These are phyloP conservation scores for Engraulis encrasicolus DNA, from an alignment of 2,113 vertebrate species.

Conservation along the genomic window DNA sequence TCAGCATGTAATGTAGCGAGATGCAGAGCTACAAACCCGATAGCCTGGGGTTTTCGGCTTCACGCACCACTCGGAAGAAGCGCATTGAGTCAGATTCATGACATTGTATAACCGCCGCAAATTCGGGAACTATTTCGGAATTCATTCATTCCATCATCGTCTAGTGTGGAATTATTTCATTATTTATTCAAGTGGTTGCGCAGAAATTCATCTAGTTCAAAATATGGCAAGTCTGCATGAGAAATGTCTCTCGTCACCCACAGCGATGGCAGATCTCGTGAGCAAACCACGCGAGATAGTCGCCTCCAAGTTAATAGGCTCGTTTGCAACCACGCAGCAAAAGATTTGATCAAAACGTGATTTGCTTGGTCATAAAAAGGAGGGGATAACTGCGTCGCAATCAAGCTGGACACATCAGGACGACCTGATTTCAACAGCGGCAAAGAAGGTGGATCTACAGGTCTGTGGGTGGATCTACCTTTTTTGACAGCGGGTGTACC, in stretches of 20 bases:
- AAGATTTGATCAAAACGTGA: too few relatives aligned
- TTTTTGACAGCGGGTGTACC: too few relatives aligned
- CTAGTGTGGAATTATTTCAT: not conserved
- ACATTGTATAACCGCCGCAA: not conserved
- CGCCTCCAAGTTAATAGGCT: not conserved
- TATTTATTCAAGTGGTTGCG: not conserved
- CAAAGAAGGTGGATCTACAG: too few relatives aligned
- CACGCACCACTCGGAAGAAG: not conserved
- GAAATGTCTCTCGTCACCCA: conserved; percentile 53
- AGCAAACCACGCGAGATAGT: conserved; percentile 48
- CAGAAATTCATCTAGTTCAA: not conserved
- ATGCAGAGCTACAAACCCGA: conserved; percentile 24
- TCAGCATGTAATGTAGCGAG: conserved; percentile 35
- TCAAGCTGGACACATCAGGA: too few relatives aligned
- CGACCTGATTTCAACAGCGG: too few relatives aligned
- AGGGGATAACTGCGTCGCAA: too few relatives aligned
- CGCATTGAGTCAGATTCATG: not conserved
- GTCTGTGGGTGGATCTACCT: too few relatives aligned
- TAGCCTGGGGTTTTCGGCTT: not conserved
- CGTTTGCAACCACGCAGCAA: too few relatives aligned
- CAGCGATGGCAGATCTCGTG: conserved; percentile 28
- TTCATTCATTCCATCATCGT: conserved; percentile 23
- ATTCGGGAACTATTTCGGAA: not conserved
- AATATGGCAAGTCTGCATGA: not conserved
- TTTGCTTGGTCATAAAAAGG: too few relatives aligned